phyloP scores from a whole-genome alignment of 2,113 vertebrate genomes.

The Arenaria interpres region DNA sequence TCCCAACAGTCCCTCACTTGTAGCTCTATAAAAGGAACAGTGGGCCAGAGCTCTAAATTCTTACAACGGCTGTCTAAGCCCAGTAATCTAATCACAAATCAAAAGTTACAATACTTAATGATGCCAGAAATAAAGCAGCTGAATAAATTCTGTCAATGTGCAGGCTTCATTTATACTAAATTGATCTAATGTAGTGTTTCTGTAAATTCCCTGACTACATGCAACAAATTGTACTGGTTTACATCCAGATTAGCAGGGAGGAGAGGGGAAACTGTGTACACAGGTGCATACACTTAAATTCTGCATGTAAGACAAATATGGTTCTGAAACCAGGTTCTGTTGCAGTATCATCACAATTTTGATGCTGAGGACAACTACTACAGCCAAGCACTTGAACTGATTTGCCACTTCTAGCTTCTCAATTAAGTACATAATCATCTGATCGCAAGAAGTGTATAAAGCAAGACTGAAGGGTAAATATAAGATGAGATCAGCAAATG shows the following conservation, averaged over 20 bases:
- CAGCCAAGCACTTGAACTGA: background rate
- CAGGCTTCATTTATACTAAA: background rate
- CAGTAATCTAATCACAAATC: background rate
- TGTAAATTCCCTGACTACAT: background rate
- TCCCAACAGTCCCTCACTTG: background rate
- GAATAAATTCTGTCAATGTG: background rate
- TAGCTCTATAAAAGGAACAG: background rate
- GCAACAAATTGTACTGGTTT: background rate
- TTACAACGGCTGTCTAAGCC: background rate
- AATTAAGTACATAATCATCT: background rate
- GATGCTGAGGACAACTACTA: background rate
- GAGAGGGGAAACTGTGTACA: background rate
- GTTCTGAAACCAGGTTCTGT: background rate
- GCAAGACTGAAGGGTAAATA: background rate
- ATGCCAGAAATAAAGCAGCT: background rate
- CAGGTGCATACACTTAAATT: background rate
- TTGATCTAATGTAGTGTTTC: background rate
- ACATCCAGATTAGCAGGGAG: background rate
- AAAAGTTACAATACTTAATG: background rate
- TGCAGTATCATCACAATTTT: background rate
- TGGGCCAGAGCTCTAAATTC: background rate
- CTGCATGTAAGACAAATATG: background rate
- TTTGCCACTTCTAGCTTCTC: background rate
- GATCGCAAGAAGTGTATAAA: background rate
- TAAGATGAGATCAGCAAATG: background rate